Evolutionary conservation across 2,888 invertebrate genomes (phyloP).

Genomic region (Monoplex corrugatus): DNA sequence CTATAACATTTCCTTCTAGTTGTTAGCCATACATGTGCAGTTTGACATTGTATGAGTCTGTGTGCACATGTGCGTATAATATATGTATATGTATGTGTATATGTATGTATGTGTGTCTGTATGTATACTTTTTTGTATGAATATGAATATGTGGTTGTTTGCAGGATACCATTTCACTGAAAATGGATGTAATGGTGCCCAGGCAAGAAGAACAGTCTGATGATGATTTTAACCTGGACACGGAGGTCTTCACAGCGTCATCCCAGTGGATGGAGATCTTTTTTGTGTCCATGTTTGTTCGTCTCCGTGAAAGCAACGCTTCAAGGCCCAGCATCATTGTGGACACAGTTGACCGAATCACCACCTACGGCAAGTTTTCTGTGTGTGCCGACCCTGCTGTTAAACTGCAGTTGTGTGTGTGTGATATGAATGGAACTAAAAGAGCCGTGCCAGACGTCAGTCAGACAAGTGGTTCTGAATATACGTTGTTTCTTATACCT

Average conservation of each 20-base stretch:
- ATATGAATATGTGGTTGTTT: not conserved
- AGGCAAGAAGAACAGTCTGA: not conserved
- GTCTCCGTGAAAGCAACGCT: not conserved
- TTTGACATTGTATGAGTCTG: not conserved
- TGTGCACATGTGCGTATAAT: not conserved
- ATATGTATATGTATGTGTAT: not conserved
- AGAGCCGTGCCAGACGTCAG: not conserved
- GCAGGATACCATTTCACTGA: constrained; percentile 47
- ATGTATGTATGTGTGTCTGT: constrained; percentile 8
- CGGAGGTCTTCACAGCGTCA: constrained; percentile 33
- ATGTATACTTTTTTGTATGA: not conserved
- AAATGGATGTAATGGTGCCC: constrained; percentile 65
- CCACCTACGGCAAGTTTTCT: constrained; percentile 67
- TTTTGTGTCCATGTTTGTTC: constrained; percentile 59
- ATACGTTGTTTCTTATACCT: constrained; percentile 38
- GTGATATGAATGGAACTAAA: constrained; percentile 53
- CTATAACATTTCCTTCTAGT: no score
- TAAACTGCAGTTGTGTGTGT: constrained; percentile 67
- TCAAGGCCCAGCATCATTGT: constrained; percentile 46
- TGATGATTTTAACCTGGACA: not conserved
- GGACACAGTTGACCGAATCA: constrained; percentile 65
- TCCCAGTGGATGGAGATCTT: constrained; percentile 58
- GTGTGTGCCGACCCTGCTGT: constrained; percentile 67
- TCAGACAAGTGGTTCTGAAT: constrained; percentile 1
- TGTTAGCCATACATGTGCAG: no score